Conservation (phyloP, 2,797 vertebrate genomes). For the Sylvilagus floridanus region DNA sequence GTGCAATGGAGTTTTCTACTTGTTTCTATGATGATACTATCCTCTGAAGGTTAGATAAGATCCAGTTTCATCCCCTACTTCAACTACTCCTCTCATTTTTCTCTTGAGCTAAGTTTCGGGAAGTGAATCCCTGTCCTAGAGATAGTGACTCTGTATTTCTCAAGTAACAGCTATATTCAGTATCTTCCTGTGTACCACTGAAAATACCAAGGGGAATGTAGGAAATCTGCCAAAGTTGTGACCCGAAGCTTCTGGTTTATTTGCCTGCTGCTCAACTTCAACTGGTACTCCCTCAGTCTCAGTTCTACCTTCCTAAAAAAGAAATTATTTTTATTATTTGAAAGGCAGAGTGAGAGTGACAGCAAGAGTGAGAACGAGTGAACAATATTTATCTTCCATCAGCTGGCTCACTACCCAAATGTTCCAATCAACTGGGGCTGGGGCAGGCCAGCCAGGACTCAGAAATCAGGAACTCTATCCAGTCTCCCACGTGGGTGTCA, state of each 20-base stretch:
- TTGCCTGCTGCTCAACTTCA: slow-evolving; percentile 4
- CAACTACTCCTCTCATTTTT: neutral
- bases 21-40: neutral
- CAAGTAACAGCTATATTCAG: neutral
- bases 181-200: slow-evolving; percentile 38
- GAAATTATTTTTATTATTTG: too few relatives aligned
- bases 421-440: too few relatives aligned
- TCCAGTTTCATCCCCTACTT: slow-evolving; percentile 7
- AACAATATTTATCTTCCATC: too few relatives aligned
- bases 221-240: slow-evolving; percentile 17
- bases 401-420: too few relatives aligned
- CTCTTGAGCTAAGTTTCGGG: slow-evolving; percentile 45
- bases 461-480: too few relatives aligned
- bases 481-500: too few relatives aligned
- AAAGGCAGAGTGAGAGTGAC: too few relatives aligned
- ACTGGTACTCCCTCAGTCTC: neutral
- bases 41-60: slow-evolving; percentile 23
- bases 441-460: too few relatives aligned
- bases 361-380: too few relatives aligned
- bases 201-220: slow-evolving; percentile 32
- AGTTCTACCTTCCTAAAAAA: neutral
- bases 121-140: slow-evolving; percentile 28
- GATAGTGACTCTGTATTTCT: slow-evolving; percentile 21
- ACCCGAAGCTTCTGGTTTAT: neutral
- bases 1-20: neutral